These are phyloP conservation scores for Passer montanus DNA, from an alignment of 2,113 vertebrate genomes.

Conservation along the genomic window DNA sequence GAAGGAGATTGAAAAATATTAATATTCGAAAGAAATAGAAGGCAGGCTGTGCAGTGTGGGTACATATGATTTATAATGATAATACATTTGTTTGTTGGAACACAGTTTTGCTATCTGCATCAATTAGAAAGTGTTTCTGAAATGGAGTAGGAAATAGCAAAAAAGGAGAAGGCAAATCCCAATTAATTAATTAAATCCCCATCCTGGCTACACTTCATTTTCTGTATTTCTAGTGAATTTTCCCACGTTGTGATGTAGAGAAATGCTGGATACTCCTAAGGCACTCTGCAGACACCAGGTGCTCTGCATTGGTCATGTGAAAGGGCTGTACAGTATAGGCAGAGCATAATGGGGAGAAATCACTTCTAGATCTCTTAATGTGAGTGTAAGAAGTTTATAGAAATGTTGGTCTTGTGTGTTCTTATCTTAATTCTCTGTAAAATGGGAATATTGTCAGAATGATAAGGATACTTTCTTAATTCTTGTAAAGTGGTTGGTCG, in stretches of 20 bases:
- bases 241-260: neutral
- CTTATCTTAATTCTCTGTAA: neutral
- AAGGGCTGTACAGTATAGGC: neutral
- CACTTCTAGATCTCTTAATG: neutral
- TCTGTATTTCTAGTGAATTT: neutral
- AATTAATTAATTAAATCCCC: neutral
- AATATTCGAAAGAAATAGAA: neutral
- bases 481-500: accelerated
- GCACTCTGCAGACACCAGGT: neutral
- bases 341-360: neutral
- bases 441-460: neutral
- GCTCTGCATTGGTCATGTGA: neutral
- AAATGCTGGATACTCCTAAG: neutral
- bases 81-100: conserved; percentile 10
- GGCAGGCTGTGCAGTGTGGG: neutral
- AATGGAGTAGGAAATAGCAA: neutral
- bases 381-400: neutral
- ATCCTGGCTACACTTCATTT: neutral
- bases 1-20: neutral
- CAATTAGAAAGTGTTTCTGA: neutral
- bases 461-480: neutral
- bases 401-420: neutral
- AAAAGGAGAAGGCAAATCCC: neutral
- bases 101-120: neutral
- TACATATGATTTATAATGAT: neutral